Evolutionary conservation across 2,888 invertebrate species (phyloP), one percentile per base, ranked within the genome.

Genomic region (Phengaris alcon): DNA sequence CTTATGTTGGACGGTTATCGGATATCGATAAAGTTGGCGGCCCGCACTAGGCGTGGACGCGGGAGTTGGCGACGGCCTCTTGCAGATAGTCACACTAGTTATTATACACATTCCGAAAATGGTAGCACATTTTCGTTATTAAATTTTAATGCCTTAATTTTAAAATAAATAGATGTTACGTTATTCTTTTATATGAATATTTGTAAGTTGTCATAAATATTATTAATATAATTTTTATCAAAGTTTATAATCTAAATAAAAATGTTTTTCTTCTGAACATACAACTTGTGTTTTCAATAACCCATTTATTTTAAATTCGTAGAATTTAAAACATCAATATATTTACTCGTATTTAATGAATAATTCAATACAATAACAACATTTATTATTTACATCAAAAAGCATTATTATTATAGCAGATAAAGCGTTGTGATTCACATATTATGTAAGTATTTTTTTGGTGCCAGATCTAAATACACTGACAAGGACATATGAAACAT

Each of bases 221-320:
- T 92, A 92, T 92, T 93, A 93, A 93, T 93, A 93, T 93, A 93
- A 93, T 93, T 94, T 94, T 93, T 94, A 94, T 94, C 94, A 94
- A 94, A 94, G 93, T 94, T 94, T 94, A 94, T 94, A 94, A 94
- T 93, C 93, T 93, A 91, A 93, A 94, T 93, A 93, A 93, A 94
- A 92, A 93, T 90, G 91, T 92, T 93, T 93, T 93, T 91, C 93
- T 93, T 91, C 91, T 92, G 91, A 91, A 92, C 90, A 88, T 87
- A 83, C 81, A 78, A 78, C 78, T 84, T 77, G 85, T 87, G 86
- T 88, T 83, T 79, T 84, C 80, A 82, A 79, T 68, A 75, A 69
- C 8, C 6, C 68, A 9, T 72, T 70, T 72, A 73, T 54, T 77
- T 75, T 73, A 64, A 75, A 74, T 15, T 68, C n/a, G 68, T 35